These are phyloP conservation scores for Ophonus ardosiacus DNA, from an alignment of 2,888 invertebrate genomes.

Conservation along the genomic window DNA sequence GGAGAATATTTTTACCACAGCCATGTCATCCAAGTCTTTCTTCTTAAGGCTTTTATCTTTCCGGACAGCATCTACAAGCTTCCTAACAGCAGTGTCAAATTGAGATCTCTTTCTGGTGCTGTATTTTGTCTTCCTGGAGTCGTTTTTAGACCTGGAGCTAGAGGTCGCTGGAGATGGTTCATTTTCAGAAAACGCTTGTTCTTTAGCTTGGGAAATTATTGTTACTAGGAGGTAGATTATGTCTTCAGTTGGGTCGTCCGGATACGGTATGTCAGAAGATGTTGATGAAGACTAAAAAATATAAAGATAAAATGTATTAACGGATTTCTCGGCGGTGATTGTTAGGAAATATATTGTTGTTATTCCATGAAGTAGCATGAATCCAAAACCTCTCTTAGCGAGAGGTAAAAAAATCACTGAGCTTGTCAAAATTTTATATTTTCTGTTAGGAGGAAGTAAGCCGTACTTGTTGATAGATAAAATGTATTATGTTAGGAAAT, in stretches of 20 bases:
- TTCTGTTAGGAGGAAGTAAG: too few species aligned
- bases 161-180: slow-evolving; percentile 58
- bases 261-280: slow-evolving; percentile 60
- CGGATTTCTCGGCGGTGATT: too few species aligned
- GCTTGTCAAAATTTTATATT: too few species aligned
- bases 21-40: slow-evolving; percentile 73
- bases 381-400: too few species aligned
- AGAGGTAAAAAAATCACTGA: too few species aligned
- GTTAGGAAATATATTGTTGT: too few species aligned
- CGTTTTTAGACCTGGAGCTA: slow-evolving; percentile 48
- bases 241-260: slow-evolving; percentile 79
- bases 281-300: not conserved
- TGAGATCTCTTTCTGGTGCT: slow-evolving; percentile 71
- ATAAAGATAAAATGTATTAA: too few species aligned
- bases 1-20: slow-evolving; percentile 76
- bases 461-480: too few species aligned
- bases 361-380: too few species aligned
- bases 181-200: slow-evolving; percentile 69
- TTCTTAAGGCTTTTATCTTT: slow-evolving; percentile 78
- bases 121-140: slow-evolving; percentile 11
- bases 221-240: slow-evolving; percentile 81
- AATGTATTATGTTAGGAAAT: too few species aligned
- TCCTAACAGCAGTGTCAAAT: slow-evolving; percentile 71
- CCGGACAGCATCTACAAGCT: slow-evolving; percentile 80
- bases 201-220: slow-evolving; percentile 81